A percentile compares a stretch with the other conserved stretches of the same genome.
phyloP scores from a whole-genome alignment of 2,888 invertebrate genomes.

The Dysmachus trigonus region DNA sequence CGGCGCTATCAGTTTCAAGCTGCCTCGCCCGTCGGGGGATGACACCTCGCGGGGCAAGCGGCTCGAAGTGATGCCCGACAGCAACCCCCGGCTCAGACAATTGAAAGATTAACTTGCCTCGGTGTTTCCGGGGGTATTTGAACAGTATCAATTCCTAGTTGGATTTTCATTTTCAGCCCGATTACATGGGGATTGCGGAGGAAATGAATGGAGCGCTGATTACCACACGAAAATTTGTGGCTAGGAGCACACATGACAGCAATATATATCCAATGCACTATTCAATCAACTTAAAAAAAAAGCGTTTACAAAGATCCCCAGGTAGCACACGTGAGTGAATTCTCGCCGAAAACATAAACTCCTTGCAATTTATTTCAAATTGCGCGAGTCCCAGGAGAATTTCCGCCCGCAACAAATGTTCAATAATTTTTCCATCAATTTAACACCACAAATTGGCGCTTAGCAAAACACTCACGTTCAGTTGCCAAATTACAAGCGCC shows the following conservation, averaged over 20 bases:
- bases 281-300: background rate
- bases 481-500: slow-evolving; percentile 1
- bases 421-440: slow-evolving; percentile 29
- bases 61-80: slow-evolving; percentile 31
- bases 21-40: background rate
- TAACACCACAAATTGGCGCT: slow-evolving; percentile 8
- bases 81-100: background rate
- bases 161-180: slow-evolving; percentile 45
- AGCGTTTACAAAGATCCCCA: background rate
- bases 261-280: background rate
- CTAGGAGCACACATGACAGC: background rate
- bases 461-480: slow-evolving; percentile 22
- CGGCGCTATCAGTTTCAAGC: slow-evolving; percentile 22
- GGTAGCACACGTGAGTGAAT: background rate
- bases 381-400: background rate
- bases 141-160: slow-evolving; percentile 47
- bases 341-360: background rate
- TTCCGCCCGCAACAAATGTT: background rate
- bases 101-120: slow-evolving; percentile 31
- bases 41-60: slow-evolving; percentile 11
- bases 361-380: background rate
- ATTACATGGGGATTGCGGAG: slow-evolving; percentile 32
- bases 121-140: slow-evolving; percentile 43
- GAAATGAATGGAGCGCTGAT: slow-evolving; percentile 23
- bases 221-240: background rate